These are phyloP conservation scores for Sula dactylatra DNA, from an alignment of 2,113 vertebrate genomes.

Conservation along the genomic window DNA sequence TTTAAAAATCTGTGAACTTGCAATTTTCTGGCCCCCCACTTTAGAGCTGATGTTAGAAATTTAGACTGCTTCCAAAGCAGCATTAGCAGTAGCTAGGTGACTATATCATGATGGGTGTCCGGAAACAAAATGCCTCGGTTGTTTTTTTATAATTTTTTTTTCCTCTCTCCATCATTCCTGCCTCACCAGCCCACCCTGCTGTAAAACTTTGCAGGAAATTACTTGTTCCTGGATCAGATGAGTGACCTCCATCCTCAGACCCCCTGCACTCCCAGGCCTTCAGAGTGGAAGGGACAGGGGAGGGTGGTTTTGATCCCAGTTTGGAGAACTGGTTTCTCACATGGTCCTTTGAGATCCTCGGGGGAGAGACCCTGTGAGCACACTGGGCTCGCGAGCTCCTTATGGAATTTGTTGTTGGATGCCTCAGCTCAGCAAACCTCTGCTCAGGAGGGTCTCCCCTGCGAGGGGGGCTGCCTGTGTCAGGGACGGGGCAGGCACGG, in stretches of 20 bases:
- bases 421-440: background rate
- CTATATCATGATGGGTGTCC: background rate
- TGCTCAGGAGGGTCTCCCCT: background rate
- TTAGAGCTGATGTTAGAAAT: background rate
- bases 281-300: background rate
- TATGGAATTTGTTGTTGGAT: background rate
- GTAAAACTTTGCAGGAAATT: background rate
- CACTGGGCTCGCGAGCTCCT: rapidly evolving
- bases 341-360: background rate
- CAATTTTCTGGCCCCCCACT: background rate
- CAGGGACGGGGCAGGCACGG: background rate
- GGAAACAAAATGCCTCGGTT: background rate
- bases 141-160: background rate
- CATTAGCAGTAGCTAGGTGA: background rate
- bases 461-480: background rate
- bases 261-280: background rate
- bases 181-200: background rate
- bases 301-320: background rate
- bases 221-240: background rate
- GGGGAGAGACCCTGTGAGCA: background rate
- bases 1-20: background rate
- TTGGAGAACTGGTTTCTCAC: constrained; percentile 7
- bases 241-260: background rate
- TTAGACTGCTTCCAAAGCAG: background rate
- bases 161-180: background rate